Evolutionary conservation across 2,888 invertebrate species (phyloP).

Genomic region (Chironomus riparius): DNA sequence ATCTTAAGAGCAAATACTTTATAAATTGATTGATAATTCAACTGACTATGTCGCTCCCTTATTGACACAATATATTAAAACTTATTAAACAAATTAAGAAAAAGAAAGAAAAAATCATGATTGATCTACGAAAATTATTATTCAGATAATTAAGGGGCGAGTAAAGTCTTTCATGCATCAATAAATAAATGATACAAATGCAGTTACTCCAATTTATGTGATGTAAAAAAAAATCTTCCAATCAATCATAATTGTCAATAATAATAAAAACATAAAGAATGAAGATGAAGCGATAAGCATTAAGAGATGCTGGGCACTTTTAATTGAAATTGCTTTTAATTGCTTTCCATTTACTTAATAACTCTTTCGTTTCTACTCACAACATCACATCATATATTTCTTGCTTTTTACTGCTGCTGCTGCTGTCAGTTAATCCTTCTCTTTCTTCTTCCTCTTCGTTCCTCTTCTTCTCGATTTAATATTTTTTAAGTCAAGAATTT

Average conservation of each 20-base stretch:
- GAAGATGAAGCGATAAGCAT: not conserved
- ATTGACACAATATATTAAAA: not conserved
- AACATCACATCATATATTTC: not conserved
- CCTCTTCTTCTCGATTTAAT: too few species aligned
- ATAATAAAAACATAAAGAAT: not conserved
- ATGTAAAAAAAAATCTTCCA: not conserved
- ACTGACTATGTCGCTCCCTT: not conserved
- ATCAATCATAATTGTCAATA: conserved; percentile 23
- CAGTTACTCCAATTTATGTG: not conserved
- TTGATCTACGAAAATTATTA: conserved; percentile 2
- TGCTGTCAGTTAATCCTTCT: not conserved
- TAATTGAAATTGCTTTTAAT: not conserved
- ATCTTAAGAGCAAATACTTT: not conserved
- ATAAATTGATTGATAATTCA: conserved; percentile 2
- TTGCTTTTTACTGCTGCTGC: not conserved
- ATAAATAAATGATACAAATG: too few species aligned
- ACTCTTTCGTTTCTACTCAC: not conserved
- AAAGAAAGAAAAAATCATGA: not conserved
- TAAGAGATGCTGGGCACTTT: not conserved
- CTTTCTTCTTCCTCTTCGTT: not conserved
- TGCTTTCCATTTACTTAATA: conserved; percentile 6
- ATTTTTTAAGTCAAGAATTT: too few species aligned
- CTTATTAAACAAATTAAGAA: not conserved
- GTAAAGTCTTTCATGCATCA: too few species aligned
- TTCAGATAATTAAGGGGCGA: not conserved